Evolutionary conservation across 2,797 vertebrate genomes (phyloP).

Genomic region (Onychomys leucogaster): DNA sequence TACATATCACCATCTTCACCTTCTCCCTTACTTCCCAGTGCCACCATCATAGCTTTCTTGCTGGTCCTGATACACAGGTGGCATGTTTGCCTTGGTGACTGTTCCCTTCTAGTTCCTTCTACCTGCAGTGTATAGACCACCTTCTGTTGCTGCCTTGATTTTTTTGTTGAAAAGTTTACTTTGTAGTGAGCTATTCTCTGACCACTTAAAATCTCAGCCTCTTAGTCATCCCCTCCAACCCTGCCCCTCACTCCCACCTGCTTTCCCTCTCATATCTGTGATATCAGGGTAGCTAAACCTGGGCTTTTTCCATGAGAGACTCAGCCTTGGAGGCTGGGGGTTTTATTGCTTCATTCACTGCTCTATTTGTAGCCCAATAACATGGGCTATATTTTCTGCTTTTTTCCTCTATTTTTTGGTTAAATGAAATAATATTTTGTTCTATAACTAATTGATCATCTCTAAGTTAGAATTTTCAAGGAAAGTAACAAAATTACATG

Average conservation of each 20-base stretch:
- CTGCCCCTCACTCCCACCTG: background rate
- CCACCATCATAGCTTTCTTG: no score
- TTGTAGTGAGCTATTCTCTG: background rate
- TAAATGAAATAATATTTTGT: background rate
- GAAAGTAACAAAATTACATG: background rate
- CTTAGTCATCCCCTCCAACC: no score
- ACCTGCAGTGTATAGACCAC: background rate
- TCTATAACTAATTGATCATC: background rate
- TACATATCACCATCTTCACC: rapidly evolving
- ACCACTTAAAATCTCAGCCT: background rate
- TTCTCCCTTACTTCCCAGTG: background rate
- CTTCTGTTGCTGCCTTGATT: background rate
- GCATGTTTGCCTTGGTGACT: no score
- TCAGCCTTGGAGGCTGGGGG: background rate
- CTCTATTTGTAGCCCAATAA: background rate
- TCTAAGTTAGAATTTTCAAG: conserved; percentile 7
- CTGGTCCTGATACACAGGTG: background rate
- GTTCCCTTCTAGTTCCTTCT: background rate
- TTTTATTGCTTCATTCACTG: background rate
- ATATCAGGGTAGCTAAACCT: background rate
- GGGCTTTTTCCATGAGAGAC: background rate
- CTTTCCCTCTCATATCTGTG: background rate
- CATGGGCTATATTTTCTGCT: background rate
- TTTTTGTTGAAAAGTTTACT: background rate
- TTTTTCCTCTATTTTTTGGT: background rate